Base-by-base conservation (phyloP, 2,888 invertebrate species). In the Cosmia trapezina region DNA sequence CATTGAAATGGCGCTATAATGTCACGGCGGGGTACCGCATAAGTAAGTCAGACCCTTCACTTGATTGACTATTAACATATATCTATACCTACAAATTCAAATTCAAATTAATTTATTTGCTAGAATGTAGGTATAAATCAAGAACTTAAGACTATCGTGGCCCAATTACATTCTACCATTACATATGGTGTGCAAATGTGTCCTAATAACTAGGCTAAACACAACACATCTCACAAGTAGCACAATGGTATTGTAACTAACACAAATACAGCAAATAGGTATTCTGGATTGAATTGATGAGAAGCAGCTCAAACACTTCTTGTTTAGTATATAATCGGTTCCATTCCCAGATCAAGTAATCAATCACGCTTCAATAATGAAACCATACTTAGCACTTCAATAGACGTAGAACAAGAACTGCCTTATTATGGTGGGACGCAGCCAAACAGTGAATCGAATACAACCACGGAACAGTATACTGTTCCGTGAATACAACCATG, bases 311-410 rank as follows among this genome's bases (percentile, higher is more conserved):
- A 33, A 56, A 62, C 14, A 45, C 19, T 69, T 37, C 37, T 57
- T 70, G 37, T 66, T 51, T 54, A 57, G 54, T 51, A 37, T n/a
- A 37, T n/a, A 81, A 70, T 57, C 17, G 49, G 62, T 54, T 53
- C 65, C 68, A 69, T 80, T 76, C 71, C 70, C 66, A 73, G 76
- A 56, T 71, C 62, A 73, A 66, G 65, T 47, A 66, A 73, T 82
- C 68, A 82, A 82, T 79, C 56, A 70, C 22, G 60, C 6, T 69
- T 49, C 33, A 59, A 45, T 59, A 65, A 78, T 70, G 51, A 57
- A 69, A 63, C 49, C 45, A 51, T 68, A 59, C 60, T 63, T 77
- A 73, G 51, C 65, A 68, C 79, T 72, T 64, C 71, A 71, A 77
- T 64, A n/a, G 57, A 83, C 61, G n/a, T 22, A 41, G 33, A 67